Evolutionary conservation across 2,888 invertebrate genomes (phyloP), one percentile per base, ranked within the genome.

Genomic region (Caenorhabditis drosophilae): DNA sequence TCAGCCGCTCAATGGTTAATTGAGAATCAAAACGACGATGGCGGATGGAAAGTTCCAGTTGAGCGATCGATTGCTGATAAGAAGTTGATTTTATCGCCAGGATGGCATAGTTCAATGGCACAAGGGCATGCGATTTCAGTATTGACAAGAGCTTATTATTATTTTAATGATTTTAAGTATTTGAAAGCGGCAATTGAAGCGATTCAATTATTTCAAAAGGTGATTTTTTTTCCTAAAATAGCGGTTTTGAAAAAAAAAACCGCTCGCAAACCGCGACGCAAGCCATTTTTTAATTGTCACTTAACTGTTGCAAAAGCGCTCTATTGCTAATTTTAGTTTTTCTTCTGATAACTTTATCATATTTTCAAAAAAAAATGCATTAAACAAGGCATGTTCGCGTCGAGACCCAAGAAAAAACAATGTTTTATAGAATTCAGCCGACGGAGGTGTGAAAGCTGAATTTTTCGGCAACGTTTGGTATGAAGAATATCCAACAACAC

Each of bases 71-170:
- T 78, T 26, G 82, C 89, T 88, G 85, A 88, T 90, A 90, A 90
- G 23, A 90, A 90, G 84, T 88, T 89, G 7, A 90, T 90, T 75
- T 88, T 96, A 46, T 87, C 88, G 74, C 90, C 93, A 1, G 93
- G 93, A 61, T 94, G 94, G 94, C 91, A 93, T 84, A 96, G 95
- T 0, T 93, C 96, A 0, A 98, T 98, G 98, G 94, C 93, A 2
- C 97, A 98, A 84, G 72, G 98, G 0, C 97, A 98, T 63, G 87
- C 85, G 9, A 91, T 98, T 76, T 96, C 96, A 0, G 89, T 97
- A n/a, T 87, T 98, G 50, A 89, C 92, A 0, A 88, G 98, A 75
- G 96, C 96, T 0, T 94, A 90, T 86, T 88, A 89, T 42, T 82
- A 86, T 82, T 60, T 75, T n/a, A 12, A 40, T 1, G 53, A 60